Evolutionary conservation across 2,113 vertebrate species (phyloP), one percentile per base, ranked within the genome.

Genomic region (Otis tarda): DNA sequence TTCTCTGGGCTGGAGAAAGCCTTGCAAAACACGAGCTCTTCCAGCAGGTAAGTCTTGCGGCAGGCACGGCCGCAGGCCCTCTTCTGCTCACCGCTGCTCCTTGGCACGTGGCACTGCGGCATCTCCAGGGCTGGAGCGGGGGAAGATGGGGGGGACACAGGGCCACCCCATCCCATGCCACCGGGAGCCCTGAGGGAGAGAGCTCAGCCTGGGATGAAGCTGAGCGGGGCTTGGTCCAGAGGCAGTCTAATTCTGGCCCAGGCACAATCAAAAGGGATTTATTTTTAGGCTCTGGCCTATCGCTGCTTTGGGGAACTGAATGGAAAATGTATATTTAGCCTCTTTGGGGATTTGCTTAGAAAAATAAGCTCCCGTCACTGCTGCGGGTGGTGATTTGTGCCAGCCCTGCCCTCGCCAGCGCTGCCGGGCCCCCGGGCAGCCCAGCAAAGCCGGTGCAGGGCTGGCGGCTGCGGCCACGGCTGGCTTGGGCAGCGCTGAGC

Each of bases 321-420:
- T 95, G 93, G 96, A 97, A 97, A 95, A 95, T 87, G 84, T 94
- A 94, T 93, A 97, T 96, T 96, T 96, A 97, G 94, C 82, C 43
- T 94, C 97, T 89, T 76, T 74, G 81, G 92, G 14, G 19, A 93
- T 94, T 91, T 65, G 92, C 97, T 96, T 95, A 93, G 92, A 78
- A 92, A 93, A 97, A 97, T 67, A 94, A 93, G 49, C 78, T 47
- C 33, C 75, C 91, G 57, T 70, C 89, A 83, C 57, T 1, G 14
- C 56, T 18, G 63, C 2, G 65, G 81, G 89, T 76, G 77, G 86
- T 49, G 92, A 84, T 84, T 88, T 83, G 93, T 91, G 83, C 94
- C 94, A 95, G 93, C 64, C 83, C 76, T 95, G 85, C 93, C 85
- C 92, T 91, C 6, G 1, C 65, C 82, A 82, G 82, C 0, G 1